These are phyloP conservation scores for Lymantria monacha DNA, from an alignment of 2,888 invertebrate species.

Conservation along the genomic window DNA sequence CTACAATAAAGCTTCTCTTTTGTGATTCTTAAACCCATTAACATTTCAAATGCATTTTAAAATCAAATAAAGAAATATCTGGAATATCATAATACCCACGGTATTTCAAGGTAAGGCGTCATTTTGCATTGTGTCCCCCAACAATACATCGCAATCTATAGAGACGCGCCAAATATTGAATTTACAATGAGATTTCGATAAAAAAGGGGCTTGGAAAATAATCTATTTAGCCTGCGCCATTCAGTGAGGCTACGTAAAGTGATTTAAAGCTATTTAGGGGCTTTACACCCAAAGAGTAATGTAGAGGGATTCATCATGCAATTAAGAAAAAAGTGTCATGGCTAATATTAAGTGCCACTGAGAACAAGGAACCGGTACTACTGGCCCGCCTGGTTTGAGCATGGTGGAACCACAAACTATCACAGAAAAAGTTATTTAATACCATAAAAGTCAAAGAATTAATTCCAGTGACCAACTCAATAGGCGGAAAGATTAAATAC, in stretches of 20 bases:
- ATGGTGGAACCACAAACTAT: no score
- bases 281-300: no score
- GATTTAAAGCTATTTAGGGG: not conserved
- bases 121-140: slow-evolving; percentile 23
- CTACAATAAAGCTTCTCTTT: no score
- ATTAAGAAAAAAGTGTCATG: no score
- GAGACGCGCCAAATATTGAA: slow-evolving; percentile 38
- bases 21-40: not conserved
- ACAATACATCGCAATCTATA: slow-evolving; percentile 33
- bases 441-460: no score
- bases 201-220: slow-evolving; percentile 21
- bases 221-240: slow-evolving; percentile 5
- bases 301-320: no score
- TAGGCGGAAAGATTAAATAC: no score
- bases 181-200: slow-evolving; percentile 30
- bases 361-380: no score
- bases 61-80: slow-evolving; percentile 3
- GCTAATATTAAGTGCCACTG: no score
- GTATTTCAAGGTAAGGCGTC: slow-evolving; percentile 7
- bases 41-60: not conserved
- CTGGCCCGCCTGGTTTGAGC: no score
- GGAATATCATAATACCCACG: slow-evolving; percentile 4
- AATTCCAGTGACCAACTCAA: no score
- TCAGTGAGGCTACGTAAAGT: not conserved
- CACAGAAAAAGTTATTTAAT: no score